Base-by-base conservation (phyloP, 2,888 invertebrate genomes). In the Nycteola revayana region DNA sequence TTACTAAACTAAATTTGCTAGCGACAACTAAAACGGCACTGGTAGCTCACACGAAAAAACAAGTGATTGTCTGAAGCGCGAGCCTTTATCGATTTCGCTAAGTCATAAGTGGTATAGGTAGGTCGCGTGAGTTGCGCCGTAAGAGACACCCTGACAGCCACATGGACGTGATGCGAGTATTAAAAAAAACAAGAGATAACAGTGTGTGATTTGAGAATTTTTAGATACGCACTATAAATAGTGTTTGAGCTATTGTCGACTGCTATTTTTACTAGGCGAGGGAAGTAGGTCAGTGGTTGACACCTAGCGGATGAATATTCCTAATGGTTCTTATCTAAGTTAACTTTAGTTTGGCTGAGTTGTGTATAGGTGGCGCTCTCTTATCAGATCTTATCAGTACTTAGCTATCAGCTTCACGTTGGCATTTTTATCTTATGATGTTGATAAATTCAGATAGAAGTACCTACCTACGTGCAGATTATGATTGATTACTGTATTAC, bases 181-280 rank as follows among this genome's bases (percentile, higher is more conserved):
- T 48, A 60, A 64, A 63, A 67, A 65, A 63, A 56, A 57, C 78
- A 74, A 74, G 71, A 76, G 80, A 70, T 69, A 51, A 47, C 52
- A 52, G 41, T 60, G 67, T 71, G 66, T 75, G 69, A 59, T 71
- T 75, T 72, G 46, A 72, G 69, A 76, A 76, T 77, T 70, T 67
- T 64, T 76, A 57, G 76, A 84, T 83, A 81, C 72, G 74, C 70
- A 77, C 83, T 86, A 86, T 72, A 82, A 87, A 87, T 88, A 88
- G 86, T 77, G 72, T 71, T 81, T 72, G 86, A 88, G 87, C 85
- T 85, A 84, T 86, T 85, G 85, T 82, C 75, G 71, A 62, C 52
- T 67, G 82, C 85, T 88, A 87, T 87, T 88, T 87, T 86, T 85
- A 82, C 75, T 75, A 69, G 64, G 63, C 75, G 76, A 78, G 77